A percentile compares a stretch with the other conserved stretches of the same genome.
Conservation (phyloP, 1,140 invertebrate genomes). For the Drosophila bipectinata region DNA sequence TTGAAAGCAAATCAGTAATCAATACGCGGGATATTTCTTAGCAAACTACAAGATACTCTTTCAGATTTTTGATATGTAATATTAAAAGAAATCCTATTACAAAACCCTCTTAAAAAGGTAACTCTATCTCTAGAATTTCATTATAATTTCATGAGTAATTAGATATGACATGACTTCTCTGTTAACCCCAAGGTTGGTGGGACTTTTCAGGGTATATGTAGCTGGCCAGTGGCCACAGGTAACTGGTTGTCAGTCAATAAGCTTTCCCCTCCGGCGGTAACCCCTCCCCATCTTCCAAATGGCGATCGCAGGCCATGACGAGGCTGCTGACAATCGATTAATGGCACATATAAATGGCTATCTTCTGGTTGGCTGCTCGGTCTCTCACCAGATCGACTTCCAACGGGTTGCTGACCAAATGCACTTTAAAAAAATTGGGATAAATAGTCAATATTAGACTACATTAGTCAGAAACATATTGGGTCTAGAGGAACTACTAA, state of each 20-base stretch:
- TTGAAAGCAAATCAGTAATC: conserved; percentile 59
- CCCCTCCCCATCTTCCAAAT: conserved; percentile 8
- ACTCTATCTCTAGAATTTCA: not conserved
- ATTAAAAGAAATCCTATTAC: not conserved
- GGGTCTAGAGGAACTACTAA: too few relatives aligned
- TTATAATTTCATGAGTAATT: conserved; percentile 8
- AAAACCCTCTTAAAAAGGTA: not conserved
- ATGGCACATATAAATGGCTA: conserved; percentile 81
- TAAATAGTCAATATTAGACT: not conserved
- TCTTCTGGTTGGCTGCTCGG: conserved; percentile 68
- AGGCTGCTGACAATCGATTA: conserved; percentile 79
- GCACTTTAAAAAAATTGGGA: conserved; percentile 2
- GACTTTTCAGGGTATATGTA: conserved; percentile 19
- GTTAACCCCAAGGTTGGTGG: not conserved
- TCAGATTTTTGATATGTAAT: not conserved
- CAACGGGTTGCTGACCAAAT: conserved; percentile 4
- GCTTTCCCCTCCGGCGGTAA: not conserved
- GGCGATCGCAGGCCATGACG: conserved; percentile 63
- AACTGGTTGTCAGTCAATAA: conserved; percentile 64
- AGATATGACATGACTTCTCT: conserved; percentile 7
- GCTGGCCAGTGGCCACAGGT: conserved; percentile 23
- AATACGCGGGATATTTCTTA: conserved; percentile 15
- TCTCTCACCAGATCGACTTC: conserved; percentile 28
- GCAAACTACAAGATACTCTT: not conserved
- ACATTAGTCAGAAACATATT: too few relatives aligned